A percentile compares a stretch with the other conserved stretches of the same genome.
Conservation (phyloP, 2,113 vertebrate genomes). For the Phaethornis superciliosus region DNA sequence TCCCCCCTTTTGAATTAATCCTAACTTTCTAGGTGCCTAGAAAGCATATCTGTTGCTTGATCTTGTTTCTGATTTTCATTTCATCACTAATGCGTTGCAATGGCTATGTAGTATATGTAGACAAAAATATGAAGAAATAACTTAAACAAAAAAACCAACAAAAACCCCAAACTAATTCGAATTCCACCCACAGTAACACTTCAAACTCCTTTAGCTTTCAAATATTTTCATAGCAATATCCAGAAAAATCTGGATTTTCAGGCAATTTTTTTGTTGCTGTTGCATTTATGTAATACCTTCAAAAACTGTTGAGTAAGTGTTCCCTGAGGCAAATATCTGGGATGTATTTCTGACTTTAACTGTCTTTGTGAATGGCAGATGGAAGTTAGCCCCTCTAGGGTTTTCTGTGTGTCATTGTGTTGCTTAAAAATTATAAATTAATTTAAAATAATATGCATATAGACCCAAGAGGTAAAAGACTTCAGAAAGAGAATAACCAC, state of each 20-base stretch:
- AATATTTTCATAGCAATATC: background rate
- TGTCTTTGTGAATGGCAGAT: background rate
- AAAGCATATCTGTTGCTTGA: background rate
- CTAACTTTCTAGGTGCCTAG: background rate
- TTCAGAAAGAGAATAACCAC: background rate
- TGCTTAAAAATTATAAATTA: background rate
- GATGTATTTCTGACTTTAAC: background rate
- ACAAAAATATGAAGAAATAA: background rate
- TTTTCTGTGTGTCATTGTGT: background rate
- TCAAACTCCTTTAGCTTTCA: background rate
- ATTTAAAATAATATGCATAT: background rate
- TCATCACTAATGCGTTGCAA: background rate
- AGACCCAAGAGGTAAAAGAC: background rate
- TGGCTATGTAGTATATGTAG: background rate
- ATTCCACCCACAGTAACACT: background rate
- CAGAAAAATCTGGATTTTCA: background rate
- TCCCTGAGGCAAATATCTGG: background rate
- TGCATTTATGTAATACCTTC: background rate
- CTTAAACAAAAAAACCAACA: background rate
- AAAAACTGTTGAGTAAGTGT: background rate
- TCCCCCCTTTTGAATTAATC: background rate
- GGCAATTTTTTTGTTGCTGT: background rate
- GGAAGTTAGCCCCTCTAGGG: background rate
- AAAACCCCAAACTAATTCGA: background rate
- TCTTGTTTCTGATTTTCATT: background rate